Conservation (phyloP, 37 sponge, comb jelly and placozoan genomes). For the Dysidea cf. avara region DNA sequence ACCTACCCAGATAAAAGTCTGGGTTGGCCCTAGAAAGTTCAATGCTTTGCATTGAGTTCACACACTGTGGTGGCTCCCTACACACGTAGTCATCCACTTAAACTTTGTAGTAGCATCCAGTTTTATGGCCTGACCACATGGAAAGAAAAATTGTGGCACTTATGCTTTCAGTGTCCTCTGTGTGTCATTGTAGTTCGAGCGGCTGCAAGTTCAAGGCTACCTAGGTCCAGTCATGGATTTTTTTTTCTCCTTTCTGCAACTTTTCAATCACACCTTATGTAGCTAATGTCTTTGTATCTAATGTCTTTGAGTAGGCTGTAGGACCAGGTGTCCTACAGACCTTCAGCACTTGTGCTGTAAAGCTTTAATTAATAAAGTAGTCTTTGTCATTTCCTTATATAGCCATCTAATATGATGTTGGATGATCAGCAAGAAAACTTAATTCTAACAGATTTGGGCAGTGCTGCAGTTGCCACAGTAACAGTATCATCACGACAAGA, state of each 20-base stretch:
- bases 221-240: too few relatives aligned
- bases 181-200: neutral
- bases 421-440: constrained; percentile 48
- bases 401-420: constrained; percentile 83
- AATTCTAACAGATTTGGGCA: constrained; percentile 89
- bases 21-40: too few relatives aligned
- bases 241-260: too few relatives aligned
- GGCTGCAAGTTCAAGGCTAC: too few relatives aligned
- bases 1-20: too few relatives aligned
- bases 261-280: too few relatives aligned
- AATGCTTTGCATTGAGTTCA: too few relatives aligned
- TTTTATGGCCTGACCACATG: neutral
- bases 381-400: neutral
- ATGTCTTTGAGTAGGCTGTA: too few relatives aligned
- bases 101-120: neutral
- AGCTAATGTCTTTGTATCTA: too few relatives aligned
- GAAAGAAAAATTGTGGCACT: neutral
- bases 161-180: neutral
- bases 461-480: constrained; percentile 51
- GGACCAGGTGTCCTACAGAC: too few relatives aligned
- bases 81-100: neutral
- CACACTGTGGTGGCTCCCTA: neutral
- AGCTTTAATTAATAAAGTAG: too few relatives aligned
- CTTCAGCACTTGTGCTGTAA: too few relatives aligned
- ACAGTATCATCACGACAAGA: constrained; percentile 60